Percentiles rank a stretch among this genome's conserved stretches.
phyloP scores from a whole-genome alignment of 2,113 vertebrate genomes.

The Pao palembangensis region DNA sequence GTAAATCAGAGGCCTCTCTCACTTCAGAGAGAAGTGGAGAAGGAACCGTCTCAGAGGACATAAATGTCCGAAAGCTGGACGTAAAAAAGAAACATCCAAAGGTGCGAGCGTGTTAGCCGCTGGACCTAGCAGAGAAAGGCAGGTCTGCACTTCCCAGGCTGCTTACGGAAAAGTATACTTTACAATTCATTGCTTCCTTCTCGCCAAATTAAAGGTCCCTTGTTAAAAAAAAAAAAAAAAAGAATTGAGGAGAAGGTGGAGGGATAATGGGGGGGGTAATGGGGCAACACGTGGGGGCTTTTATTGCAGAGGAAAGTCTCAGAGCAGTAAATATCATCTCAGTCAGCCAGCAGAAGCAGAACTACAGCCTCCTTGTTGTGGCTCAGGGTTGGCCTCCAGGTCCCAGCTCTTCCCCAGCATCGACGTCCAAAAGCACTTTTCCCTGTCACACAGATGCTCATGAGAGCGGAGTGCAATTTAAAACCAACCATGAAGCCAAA shows the following conservation, averaged over 20 bases:
- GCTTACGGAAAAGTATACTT: constrained; percentile 59
- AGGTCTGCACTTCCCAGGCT: constrained; percentile 44
- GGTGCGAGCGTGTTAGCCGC: constrained; percentile 42
- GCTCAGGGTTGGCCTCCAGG: not conserved
- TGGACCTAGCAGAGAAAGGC: constrained; percentile 14
- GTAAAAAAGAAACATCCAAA: no score
- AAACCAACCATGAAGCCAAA: no score
- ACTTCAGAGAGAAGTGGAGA: no score
- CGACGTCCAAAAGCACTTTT: no score
- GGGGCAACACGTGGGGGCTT: constrained; percentile 49
- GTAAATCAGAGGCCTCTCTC: not conserved
- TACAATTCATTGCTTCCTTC: constrained; percentile 70
- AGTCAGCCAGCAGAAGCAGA: not conserved
- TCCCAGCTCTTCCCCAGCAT: no score
- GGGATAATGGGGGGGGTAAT: constrained; percentile 16
- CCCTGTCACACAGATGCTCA: no score
- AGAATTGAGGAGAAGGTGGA: constrained; percentile 7
- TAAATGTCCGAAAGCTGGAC: no score
- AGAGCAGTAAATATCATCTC: constrained; percentile 14
- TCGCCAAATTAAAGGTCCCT: constrained; percentile 67
- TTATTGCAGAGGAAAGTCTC: constrained; percentile 37
- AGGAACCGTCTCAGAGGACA: no score
- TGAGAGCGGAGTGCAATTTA: no score
- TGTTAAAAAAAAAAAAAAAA: constrained; percentile 60
- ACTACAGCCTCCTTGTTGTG: no score